Percentiles rank a stretch among this genome's conserved stretches.
Conservation (phyloP, 2,113 vertebrate genomes). For the Agapornis roseicollis region DNA sequence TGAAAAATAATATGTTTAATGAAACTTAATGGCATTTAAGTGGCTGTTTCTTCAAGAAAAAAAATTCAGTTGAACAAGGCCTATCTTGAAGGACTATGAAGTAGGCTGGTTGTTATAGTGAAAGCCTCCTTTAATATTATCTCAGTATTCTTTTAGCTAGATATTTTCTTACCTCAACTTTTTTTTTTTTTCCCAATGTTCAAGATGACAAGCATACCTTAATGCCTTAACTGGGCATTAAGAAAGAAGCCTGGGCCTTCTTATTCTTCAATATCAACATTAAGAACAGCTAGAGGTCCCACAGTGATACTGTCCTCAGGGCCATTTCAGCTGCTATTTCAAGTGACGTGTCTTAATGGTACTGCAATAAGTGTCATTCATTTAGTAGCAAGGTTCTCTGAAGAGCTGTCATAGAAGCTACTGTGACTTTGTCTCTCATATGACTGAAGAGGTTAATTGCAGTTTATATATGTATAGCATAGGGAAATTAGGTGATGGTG, state of each 20-base stretch:
- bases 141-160: neutral
- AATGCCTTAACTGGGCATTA: neutral
- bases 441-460: neutral
- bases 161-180: neutral
- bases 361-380: neutral
- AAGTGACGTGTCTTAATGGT: neutral
- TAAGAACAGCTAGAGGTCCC: neutral
- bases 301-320: neutral
- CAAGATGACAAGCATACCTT: neutral
- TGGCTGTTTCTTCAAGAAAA: neutral
- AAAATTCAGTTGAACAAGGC: neutral
- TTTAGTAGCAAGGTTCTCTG: neutral
- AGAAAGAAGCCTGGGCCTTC: neutral
- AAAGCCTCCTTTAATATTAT: neutral
- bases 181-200: neutral
- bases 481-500: neutral
- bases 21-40: neutral
- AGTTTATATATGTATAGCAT: neutral
- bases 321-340: neutral
- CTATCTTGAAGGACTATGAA: neutral
- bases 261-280: rapidly evolving
- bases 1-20: neutral
- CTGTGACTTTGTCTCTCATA: neutral
- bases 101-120: neutral
- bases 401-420: neutral